These are phyloP conservation scores for Oryzias dopingdopingensis DNA, from an alignment of 2,797 vertebrate species.

Conservation along the genomic window DNA sequence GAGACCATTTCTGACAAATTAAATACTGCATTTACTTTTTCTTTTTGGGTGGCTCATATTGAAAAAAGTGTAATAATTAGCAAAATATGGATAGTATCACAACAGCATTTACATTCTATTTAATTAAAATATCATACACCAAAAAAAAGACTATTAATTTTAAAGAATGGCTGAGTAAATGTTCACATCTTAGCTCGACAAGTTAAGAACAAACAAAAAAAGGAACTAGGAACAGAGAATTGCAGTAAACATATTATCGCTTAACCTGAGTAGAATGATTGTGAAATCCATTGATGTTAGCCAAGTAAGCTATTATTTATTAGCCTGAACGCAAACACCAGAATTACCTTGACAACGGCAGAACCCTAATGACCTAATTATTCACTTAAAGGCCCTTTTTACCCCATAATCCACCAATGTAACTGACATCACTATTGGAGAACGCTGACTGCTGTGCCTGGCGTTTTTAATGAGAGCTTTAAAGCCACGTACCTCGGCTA, in stretches of 20 bases:
- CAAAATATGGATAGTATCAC: too few relatives aligned
- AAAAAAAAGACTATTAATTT: too few relatives aligned
- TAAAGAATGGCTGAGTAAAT: too few relatives aligned
- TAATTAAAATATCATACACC: too few relatives aligned
- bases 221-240: too few relatives aligned
- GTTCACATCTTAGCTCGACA: too few relatives aligned
- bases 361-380: background rate
- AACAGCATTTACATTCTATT: too few relatives aligned
- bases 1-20: too few relatives aligned
- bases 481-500: conserved; percentile 41
- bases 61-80: too few relatives aligned
- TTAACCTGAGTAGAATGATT: conserved; percentile 2
- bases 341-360: background rate
- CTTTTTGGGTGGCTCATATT: too few relatives aligned
- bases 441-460: background rate
- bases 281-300: conserved; percentile 23
- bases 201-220: too few relatives aligned
- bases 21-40: too few relatives aligned
- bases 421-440: conserved; percentile 9
- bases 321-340: conserved; percentile 15
- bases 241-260: background rate
- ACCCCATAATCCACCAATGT: background rate
- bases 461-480: conserved; percentile 6
- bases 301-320: conserved; percentile 16
- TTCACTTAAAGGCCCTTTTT: background rate